A percentile compares a stretch with the other conserved stretches of the same genome.
Conservation (phyloP, 2,113 vertebrate species). For the Verasper variegatus region DNA sequence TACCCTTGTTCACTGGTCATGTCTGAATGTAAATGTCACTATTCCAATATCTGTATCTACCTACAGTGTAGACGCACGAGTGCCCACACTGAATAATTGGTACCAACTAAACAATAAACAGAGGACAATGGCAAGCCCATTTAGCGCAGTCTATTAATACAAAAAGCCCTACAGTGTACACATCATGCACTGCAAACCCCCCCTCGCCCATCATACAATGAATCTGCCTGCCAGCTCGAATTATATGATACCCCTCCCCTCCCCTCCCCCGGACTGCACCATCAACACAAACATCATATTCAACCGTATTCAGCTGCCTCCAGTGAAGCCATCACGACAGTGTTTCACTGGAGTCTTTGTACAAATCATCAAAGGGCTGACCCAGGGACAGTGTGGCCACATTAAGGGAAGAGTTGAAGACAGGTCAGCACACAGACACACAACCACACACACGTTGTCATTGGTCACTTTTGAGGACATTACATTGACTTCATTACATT, state of each 20-base stretch:
- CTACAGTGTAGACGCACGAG: not conserved
- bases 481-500: not conserved
- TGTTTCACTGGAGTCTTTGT: constrained; percentile 52
- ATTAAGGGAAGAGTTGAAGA: constrained; percentile 49
- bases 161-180: constrained; percentile 38
- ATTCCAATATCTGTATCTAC: constrained; percentile 13
- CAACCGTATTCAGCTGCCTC: constrained; percentile 51
- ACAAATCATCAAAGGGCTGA: constrained; percentile 40
- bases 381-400: constrained; percentile 40
- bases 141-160: constrained; percentile 32
- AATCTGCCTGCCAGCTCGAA: constrained; percentile 38
- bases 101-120: constrained; percentile 35
- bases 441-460: not conserved
- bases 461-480: too few species aligned
- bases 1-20: not conserved
- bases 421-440: constrained; percentile 28
- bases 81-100: constrained; percentile 10
- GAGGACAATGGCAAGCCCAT: constrained; percentile 19
- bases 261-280: constrained; percentile 3
- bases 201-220: constrained; percentile 25
- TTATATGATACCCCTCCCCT: constrained; percentile 32
- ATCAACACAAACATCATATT: constrained; percentile 64
- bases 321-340: constrained; percentile 20
- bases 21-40: constrained; percentile 6
- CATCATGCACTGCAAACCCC: not conserved